Evolutionary conservation across 1,140 invertebrate genomes (phyloP), one percentile per base, ranked within the genome.

Genomic region (Leptinotarsa undecemlineata): DNA sequence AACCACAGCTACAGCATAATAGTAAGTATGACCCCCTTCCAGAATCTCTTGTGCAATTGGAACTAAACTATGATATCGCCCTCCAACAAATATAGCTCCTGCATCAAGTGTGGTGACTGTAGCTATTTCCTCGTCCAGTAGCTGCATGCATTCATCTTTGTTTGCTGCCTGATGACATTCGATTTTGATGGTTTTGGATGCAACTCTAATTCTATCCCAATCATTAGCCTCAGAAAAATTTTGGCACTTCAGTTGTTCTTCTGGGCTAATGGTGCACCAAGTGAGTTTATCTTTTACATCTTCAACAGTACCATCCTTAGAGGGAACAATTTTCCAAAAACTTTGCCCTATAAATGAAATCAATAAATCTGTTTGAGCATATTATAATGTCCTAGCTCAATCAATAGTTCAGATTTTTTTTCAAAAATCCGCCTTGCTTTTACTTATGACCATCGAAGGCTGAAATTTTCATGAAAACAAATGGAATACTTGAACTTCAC

Each of bases 31-130:
- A 4, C 88, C 87, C 61, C 86, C 88, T 71, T 87, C 85, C 79
- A 91, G 87, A 68, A 91, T 84, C 83, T 96, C 94, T 83, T 95
- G 92, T 86, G 95, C 89, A 74, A 97, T 94, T 6, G 97, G 97
- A 3, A 97, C 91, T 67, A 98, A 88, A 84, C 95, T 97, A 85
- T 98, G 94, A 83, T 96, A 97, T 23, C 96, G 87, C 1, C 97
- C 97, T 66, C 92, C 96, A 51, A 95, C 90, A 86, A 97, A 98
- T 15, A 97, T 92, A 87, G 98, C 94, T 21, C 97, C 97, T 51
- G 97, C 91, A 87, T 99, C 97, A 6, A 98, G 83, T 1, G 91
- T 91, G 14, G 96, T 94, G 48, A 98, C 85, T 64, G 98, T 94
- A 1, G 93, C 96, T 79, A 91, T 88, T 80, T 93, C 91, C 42